These are phyloP conservation scores for Plebejus anna DNA, from an alignment of 2,888 invertebrate genomes.

Conservation along the genomic window DNA sequence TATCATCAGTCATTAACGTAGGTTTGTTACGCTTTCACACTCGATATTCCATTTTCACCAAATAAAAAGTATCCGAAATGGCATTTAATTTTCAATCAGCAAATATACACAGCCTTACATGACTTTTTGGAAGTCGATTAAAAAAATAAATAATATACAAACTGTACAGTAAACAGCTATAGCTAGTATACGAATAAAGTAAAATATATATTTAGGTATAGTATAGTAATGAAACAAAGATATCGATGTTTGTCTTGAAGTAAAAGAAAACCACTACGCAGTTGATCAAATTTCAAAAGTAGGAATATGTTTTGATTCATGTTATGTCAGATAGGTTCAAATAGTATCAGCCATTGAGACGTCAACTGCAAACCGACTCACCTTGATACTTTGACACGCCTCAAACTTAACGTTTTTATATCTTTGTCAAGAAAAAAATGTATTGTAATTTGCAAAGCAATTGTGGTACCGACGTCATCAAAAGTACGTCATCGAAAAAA, in stretches of 20 bases:
- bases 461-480: not conserved
- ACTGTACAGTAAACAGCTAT: too few species aligned
- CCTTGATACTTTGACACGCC: not conserved
- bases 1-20: slow-evolving; percentile 10
- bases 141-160: too few species aligned
- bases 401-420: not conserved
- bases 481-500: not conserved
- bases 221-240: too few species aligned
- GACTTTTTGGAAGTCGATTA: too few species aligned
- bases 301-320: too few species aligned
- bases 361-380: not conserved
- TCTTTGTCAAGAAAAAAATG: not conserved
- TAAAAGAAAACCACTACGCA: not conserved
- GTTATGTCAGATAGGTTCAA: too few species aligned
- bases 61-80: not conserved
- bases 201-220: too few species aligned
- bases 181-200: too few species aligned
- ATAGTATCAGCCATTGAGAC: not conserved
- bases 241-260: too few species aligned
- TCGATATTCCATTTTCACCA: not conserved
- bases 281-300: too few species aligned
- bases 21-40: not conserved
- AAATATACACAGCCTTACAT: too few species aligned
- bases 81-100: too few species aligned
- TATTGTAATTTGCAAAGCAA: not conserved